Percentiles rank a stretch among this genome's conserved stretches.
phyloP scores from a whole-genome alignment of 2,888 invertebrate genomes.

The Neria commutata region DNA sequence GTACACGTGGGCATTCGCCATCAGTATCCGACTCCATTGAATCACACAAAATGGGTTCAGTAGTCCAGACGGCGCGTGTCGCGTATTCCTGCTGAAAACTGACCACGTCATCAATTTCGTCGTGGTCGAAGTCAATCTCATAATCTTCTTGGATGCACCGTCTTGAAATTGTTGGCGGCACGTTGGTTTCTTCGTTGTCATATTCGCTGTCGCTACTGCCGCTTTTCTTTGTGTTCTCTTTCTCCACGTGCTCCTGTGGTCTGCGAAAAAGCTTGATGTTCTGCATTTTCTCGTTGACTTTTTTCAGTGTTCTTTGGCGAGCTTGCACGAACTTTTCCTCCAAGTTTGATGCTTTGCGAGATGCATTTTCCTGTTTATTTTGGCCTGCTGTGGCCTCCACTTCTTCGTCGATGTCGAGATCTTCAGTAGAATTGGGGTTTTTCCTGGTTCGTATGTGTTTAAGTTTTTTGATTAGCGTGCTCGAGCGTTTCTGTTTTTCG shows the following conservation, averaged over 20 bases:
- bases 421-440: slow-evolving; percentile 34
- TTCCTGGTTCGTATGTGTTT: slow-evolving; percentile 41
- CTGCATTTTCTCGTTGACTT: slow-evolving; percentile 50
- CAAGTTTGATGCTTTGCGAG: slow-evolving; percentile 30
- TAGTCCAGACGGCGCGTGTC: slow-evolving; percentile 47
- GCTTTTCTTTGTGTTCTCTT: slow-evolving; percentile 29
- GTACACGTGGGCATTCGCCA: slow-evolving; percentile 48
- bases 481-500: slow-evolving; percentile 33
- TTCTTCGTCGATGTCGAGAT: slow-evolving; percentile 24
- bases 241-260: slow-evolving; percentile 30
- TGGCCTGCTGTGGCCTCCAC: slow-evolving; percentile 26
- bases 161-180: slow-evolving; percentile 1
- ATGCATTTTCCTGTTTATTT: slow-evolving; percentile 13
- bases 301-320: slow-evolving; percentile 44
- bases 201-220: slow-evolving; percentile 22
- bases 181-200: slow-evolving; percentile 4
- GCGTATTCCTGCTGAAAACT: slow-evolving; percentile 23
- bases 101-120: slow-evolving; percentile 31
- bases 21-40: slow-evolving; percentile 39
- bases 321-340: slow-evolving; percentile 39
- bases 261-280: slow-evolving; percentile 50
- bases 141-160: slow-evolving; percentile 9
- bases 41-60: slow-evolving; percentile 43
- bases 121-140: slow-evolving; percentile 24
- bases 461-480: slow-evolving; percentile 38